phyloP scores from a whole-genome alignment of 53 echinoderm and acorn worm genomes.

The Actinopyga echinites region DNA sequence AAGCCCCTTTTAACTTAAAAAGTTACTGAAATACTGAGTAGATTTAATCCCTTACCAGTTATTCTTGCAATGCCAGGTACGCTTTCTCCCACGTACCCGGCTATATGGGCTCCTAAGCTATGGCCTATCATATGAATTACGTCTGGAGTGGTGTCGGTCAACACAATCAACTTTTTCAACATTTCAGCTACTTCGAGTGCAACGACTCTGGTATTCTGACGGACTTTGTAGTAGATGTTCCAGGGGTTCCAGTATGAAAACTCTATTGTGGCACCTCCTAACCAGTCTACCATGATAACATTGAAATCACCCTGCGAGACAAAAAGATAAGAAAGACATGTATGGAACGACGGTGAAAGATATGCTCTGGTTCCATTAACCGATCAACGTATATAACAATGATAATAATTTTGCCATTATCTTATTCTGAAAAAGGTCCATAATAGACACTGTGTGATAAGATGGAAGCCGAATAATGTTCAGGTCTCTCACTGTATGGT shows the following conservation, averaged over 20 bases:
- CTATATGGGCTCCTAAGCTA: constrained; percentile 1
- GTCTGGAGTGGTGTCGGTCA: not conserved
- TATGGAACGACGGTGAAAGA: too few species aligned
- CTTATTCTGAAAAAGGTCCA: too few species aligned
- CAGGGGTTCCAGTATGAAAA: constrained; percentile 15
- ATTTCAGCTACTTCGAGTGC: not conserved
- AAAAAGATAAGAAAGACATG: not conserved
- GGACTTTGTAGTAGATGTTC: not conserved
- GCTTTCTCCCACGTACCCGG: not conserved
- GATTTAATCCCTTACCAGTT: not conserved
- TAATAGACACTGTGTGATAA: too few species aligned
- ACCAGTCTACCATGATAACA: constrained; percentile 4
- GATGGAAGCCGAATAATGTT: too few species aligned
- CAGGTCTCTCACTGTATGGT: too few species aligned
- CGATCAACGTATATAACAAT: too few species aligned
- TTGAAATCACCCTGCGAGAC: not conserved
- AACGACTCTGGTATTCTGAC: constrained; percentile 10
- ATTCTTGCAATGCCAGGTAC: not conserved
- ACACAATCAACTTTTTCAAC: not conserved
- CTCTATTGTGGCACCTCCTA: not conserved
- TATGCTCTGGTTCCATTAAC: too few species aligned
- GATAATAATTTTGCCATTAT: too few species aligned
- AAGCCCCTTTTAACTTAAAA: too few species aligned
- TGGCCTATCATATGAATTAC: not conserved
- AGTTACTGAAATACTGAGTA: too few species aligned